A percentile compares a stretch with the other conserved stretches of the same genome.
Evolutionary conservation across 2,888 invertebrate species (phyloP).

Genomic region (Amiota communis): DNA sequence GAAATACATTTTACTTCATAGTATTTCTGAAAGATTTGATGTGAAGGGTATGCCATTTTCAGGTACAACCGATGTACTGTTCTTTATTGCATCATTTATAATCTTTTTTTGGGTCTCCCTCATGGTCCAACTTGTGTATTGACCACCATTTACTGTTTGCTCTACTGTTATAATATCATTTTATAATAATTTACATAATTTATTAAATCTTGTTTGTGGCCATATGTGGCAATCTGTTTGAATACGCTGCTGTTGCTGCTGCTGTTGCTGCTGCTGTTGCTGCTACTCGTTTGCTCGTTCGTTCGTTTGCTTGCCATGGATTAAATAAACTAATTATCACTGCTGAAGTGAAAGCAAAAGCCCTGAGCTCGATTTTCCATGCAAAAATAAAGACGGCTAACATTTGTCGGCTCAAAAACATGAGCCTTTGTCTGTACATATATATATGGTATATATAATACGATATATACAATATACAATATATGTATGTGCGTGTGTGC

Average conservation of each 20-base stretch:
- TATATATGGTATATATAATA: constrained; percentile 33
- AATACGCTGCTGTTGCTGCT: no score
- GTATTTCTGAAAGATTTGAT: no score
- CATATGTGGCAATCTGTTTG: background rate
- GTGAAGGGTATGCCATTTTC: no score
- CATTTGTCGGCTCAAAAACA: no score
- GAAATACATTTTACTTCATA: no score
- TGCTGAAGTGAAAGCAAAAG: background rate
- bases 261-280: background rate
- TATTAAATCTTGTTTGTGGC: background rate
- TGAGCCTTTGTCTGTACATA: constrained; percentile 35
- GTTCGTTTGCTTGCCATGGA: background rate
- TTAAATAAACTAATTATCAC: constrained; percentile 21
- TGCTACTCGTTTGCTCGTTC: background rate
- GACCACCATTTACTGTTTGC: background rate
- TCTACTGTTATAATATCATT: background rate
- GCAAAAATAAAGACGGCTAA: background rate
- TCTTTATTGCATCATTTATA: no score
- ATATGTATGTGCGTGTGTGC: constrained; percentile 33
- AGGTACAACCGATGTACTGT: no score
- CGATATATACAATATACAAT: background rate
- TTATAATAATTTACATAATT: constrained; percentile 22
- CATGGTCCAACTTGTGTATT: background rate
- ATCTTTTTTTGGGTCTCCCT: no score
- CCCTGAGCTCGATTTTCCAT: background rate